Evolutionary conservation across 2,113 vertebrate species (phyloP), one percentile per base, ranked within the genome.

Genomic region (Mus spicilegus): DNA sequence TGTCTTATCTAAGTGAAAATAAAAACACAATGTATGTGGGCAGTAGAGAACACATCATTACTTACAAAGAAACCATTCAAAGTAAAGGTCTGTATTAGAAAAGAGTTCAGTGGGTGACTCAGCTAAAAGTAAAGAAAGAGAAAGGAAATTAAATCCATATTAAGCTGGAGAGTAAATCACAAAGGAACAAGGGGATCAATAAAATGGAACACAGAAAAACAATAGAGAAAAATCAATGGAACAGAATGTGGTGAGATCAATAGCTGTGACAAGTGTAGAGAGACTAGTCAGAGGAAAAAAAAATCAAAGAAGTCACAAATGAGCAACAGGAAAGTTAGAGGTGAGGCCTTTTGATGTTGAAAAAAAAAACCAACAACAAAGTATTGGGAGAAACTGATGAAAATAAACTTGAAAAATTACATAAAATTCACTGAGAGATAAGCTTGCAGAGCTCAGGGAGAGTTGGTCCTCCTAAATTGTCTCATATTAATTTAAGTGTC

Each of bases 91-190:
- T 42, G 0, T 49, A 36, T 94, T 46, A 69, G 28, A 87, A 77
- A 87, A 90, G 22, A 88, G 14, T 69, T 70, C 93, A 89, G 63
- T 90, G 51, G 93, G 4, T 54, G 14, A 96, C 19, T 72, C 20
- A 87, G 5, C 13, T 87, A 82, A 54, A 86, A 93, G 85, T 54
- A 30, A 58, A 90, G 81, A 33, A 56, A 70, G 80, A 63, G 7
- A 70, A 73, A 9, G 89, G 9, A 90, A 67, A 63, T 56, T 93
- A 95, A 94, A 90, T 84, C 36, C 56, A 84, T 78, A 84, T 20
- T 46, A 78, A 73, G 20, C 24, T 91, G 9, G 19, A 91, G 9
- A 72, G 13, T 73, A 93, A 92, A 80, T 39, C 92, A 46, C 49
- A 93, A 90, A 67, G 24, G 54, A 49, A 78, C 36, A 63, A 84